Conservation (phyloP, 2,888 invertebrate genomes). For the Lottia scabra region DNA sequence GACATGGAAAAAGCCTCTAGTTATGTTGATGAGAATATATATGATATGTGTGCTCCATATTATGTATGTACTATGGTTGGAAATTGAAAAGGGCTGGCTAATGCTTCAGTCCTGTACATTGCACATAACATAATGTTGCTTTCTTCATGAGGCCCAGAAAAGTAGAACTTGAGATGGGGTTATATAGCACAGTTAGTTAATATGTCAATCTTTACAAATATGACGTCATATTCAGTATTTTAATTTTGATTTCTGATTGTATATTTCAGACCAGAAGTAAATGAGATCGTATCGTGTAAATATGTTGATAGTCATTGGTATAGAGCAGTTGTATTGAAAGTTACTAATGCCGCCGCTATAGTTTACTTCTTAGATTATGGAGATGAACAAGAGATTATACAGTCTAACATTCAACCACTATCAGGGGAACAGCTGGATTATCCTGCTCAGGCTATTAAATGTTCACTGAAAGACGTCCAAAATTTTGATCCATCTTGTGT, state of each 20-base stretch:
- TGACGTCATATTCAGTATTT: too few species aligned
- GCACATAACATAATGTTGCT: too few species aligned
- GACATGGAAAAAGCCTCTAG: too few species aligned
- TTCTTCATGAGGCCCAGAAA: too few species aligned
- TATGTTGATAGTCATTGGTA: constrained; percentile 46
- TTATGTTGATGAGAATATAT: too few species aligned
- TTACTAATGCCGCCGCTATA: constrained; percentile 22
- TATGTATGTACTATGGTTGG: too few species aligned
- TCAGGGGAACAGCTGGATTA: constrained; percentile 21
- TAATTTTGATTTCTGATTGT: not conserved
- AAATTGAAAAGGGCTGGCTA: too few species aligned
- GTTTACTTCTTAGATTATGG: constrained; percentile 56
- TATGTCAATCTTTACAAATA: too few species aligned
- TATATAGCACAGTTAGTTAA: too few species aligned
- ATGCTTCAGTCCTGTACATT: too few species aligned
- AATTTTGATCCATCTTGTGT: constrained; percentile 22
- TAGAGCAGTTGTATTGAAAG: constrained; percentile 42
- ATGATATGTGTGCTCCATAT: too few species aligned
- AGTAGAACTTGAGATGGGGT: too few species aligned
- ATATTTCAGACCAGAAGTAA: constrained; percentile 32
- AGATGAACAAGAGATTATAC: constrained; percentile 39
- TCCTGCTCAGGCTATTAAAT: constrained; percentile 41
- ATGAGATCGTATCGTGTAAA: constrained; percentile 47
- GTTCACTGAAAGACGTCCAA: constrained; percentile 34
- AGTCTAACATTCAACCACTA: constrained; percentile 31